phyloP scores from a whole-genome alignment of 2,797 vertebrate species.

The Ispidina lecontei region DNA sequence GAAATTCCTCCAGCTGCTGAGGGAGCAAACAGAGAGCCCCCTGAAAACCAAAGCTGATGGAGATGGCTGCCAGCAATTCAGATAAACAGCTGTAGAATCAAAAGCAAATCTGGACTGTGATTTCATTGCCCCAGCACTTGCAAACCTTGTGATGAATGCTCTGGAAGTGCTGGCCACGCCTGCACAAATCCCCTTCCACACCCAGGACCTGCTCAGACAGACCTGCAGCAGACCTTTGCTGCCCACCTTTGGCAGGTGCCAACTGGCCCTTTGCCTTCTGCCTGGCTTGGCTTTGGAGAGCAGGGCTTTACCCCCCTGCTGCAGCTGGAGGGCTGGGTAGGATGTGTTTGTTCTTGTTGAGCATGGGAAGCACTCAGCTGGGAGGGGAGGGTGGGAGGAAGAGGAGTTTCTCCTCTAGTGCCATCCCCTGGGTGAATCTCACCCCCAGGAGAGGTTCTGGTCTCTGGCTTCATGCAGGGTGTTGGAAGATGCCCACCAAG shows the following conservation, averaged over 20 bases:
- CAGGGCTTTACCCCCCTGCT: background rate
- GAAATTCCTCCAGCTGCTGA: slow-evolving; percentile 49
- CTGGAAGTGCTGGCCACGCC: background rate
- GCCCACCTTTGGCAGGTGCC: background rate
- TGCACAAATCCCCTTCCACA: background rate
- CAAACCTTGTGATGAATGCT: background rate
- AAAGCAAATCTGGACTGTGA: background rate
- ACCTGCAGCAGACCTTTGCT: background rate
- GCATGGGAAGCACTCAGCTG: background rate
- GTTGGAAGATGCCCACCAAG: background rate
- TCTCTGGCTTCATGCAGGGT: background rate
- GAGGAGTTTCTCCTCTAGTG: background rate
- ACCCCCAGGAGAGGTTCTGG: background rate
- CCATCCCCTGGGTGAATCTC: background rate
- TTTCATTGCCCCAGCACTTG: background rate
- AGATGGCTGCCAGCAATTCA: slow-evolving; percentile 21
- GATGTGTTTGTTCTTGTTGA: background rate
- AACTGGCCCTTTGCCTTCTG: background rate
- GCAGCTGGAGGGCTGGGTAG: background rate
- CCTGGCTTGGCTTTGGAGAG: background rate
- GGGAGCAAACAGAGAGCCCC: slow-evolving; percentile 18
- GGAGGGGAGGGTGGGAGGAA: background rate
- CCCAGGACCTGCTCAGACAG: background rate
- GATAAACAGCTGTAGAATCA: slow-evolving; percentile 7
- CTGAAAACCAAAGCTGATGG: slow-evolving; percentile 1